Evolutionary conservation across 2,113 vertebrate species (phyloP), one percentile per base, ranked within the genome.

Genomic region (Cololabis saira): DNA sequence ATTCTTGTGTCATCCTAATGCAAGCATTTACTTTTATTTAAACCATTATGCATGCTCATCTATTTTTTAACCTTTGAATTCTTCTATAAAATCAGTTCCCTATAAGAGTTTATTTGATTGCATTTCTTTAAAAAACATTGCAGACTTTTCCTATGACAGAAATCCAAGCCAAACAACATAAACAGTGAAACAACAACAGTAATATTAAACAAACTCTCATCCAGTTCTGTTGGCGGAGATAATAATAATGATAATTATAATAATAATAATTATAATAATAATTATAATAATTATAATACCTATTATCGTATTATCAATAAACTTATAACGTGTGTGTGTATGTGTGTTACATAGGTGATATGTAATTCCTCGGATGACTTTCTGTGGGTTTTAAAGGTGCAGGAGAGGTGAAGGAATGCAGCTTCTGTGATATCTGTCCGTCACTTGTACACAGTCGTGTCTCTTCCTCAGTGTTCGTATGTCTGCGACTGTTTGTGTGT

Each of bases 21-120:
- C 89, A 89, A 92, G 89, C 87, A 55, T 85, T 85, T 78, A 54
- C 72, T 85, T 88, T 90, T 80, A 91, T 87, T 93, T 87, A 84
- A 91, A 87, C 74, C 85, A 88, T 89, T 69, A 73, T 58, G 80
- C 89, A 85, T 92, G 89, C 80, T 85, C 84, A 74, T 89, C 78
- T 80, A 61, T 74, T 37, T 89, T 87, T 83, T 68, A 70, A 83
- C 41, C 50, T 74, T 88, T 83, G 49, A 67, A 77, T 80, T 82
- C 52, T 88, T 86, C 82, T 68, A 70, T 61, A 58, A 76, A 84
- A 67, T 87, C 70, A 71, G 71, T 80, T 84, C 87, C 74, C 79
- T 81, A 72, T 80, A 86, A 87, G 80, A 79, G 70, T 84, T 81
- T 77, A 72, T 86, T 87, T 67, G 75, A 68, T 74, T 75, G 64